Evolutionary conservation across 2,888 invertebrate species (phyloP).

Genomic region (Hemistola chrysoprasaria): DNA sequence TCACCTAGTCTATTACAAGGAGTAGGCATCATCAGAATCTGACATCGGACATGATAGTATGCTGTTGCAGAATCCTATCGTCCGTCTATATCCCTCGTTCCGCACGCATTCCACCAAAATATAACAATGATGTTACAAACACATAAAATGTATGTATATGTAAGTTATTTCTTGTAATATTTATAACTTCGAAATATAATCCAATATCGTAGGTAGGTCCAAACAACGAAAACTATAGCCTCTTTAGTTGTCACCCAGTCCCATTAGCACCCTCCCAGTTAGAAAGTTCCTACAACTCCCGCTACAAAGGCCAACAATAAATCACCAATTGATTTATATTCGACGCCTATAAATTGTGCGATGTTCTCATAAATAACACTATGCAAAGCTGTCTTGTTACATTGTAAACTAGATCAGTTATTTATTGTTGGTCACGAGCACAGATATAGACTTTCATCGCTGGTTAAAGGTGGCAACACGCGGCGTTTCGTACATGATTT

Average conservation of each 20-base stretch:
- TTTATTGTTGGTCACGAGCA: constrained; percentile 18
- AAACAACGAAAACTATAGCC: background rate
- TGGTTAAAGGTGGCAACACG: background rate
- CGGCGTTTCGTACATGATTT: too few relatives aligned
- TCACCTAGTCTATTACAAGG: too few relatives aligned
- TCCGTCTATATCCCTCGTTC: too few relatives aligned
- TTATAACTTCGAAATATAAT: too few relatives aligned
- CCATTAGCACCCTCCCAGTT: constrained; percentile 8
- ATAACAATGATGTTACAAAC: too few relatives aligned
- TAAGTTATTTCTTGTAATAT: too few relatives aligned
- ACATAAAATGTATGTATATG: too few relatives aligned
- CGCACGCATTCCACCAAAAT: too few relatives aligned
- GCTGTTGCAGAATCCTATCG: too few relatives aligned
- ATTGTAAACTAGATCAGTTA: constrained; percentile 23
- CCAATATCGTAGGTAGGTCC: too few relatives aligned
- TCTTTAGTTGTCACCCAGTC: background rate
- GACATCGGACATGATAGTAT: too few relatives aligned
- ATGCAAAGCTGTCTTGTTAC: constrained; percentile 19
- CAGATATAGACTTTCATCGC: constrained; percentile 8
- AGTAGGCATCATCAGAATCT: too few relatives aligned
- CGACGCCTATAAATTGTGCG: constrained; percentile 20
- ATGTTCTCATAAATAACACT: constrained; percentile 21
- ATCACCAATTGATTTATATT: constrained; percentile 24
- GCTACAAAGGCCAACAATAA: constrained; percentile 17
- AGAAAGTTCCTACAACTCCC: constrained; percentile 7